Base-by-base conservation (phyloP, 2,888 invertebrate genomes). In the Lysandra coridon region DNA sequence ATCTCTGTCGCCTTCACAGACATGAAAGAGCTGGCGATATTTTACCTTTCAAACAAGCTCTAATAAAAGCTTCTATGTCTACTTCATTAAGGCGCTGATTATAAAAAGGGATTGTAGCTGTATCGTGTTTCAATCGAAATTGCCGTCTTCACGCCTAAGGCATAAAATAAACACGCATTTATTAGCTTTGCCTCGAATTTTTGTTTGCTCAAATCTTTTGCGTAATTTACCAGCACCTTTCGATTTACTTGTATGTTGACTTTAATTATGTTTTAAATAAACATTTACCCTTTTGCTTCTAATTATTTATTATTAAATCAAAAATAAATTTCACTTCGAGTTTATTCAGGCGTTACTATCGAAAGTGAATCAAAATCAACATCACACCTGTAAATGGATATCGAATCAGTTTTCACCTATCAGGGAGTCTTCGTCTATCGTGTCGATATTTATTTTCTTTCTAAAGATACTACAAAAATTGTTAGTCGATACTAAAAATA, bases 171-270 rank as follows among this genome's bases (percentile, higher is more conserved):
- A 76, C 33, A 57, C 76, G 30, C 30, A n/a, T 53, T 76, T 76
- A 76, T 57, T 57, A 17, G 53, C 76, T 76, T 76, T 33, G 14
- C 76, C 53, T 57, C 76, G 49, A 12, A 76, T 76, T 53, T 76
- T 33, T 76, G 17, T 53, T 57, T 30, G 44, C 17, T 33, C 57
- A 53, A 57, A 76, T 76, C 76, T 76, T 76, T 76, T 76, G 14
- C 76, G 49, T 57, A 17, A 76, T 76, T 76, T 53, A 30, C 30
- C 23, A 53, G 33, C 76, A 23, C 57, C 53, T 76, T 49, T 14
- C 53, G 76, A 76, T 44, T 44, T 14, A 74, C 75, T 53, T 5
- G 53, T 30, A 33, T 57, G 30, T 37, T 69, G 33, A 69, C 14
- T 69, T 33, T 37, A 33, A 69, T 37, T 17, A 69, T 69, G 69